phyloP scores from a whole-genome alignment of 2,113 vertebrate species.

The Myocastor coypus region DNA sequence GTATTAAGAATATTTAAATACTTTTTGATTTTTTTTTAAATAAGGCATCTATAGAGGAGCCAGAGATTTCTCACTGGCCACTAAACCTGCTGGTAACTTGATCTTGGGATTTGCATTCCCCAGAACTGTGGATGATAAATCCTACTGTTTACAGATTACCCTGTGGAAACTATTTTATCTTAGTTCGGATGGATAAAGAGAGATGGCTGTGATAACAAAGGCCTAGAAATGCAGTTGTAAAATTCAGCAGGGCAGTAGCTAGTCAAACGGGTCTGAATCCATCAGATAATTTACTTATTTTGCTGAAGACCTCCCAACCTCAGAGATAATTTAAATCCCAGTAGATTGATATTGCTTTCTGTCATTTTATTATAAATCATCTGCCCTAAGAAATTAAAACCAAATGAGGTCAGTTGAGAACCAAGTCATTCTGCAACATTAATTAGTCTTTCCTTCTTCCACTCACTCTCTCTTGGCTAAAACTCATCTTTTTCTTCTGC shows the following conservation, averaged over 20 bases:
- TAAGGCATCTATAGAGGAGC: background rate
- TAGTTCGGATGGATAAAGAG: background rate
- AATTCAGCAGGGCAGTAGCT: background rate
- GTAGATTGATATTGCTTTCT: background rate
- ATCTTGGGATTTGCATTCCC: background rate
- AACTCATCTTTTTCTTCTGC: background rate
- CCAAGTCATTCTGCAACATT: background rate
- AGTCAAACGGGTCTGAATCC: background rate
- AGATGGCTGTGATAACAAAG: background rate
- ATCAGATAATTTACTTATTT: background rate
- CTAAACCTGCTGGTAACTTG: background rate
- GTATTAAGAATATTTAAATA: no score
- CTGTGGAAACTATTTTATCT: background rate
- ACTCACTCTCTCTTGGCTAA: background rate
- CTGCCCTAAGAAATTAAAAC: background rate
- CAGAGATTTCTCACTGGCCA: background rate
- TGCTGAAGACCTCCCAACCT: background rate
- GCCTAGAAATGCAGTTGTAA: background rate
- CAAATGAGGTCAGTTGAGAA: background rate
- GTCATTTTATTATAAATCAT: background rate
- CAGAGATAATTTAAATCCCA: background rate
- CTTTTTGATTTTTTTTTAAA: no score
- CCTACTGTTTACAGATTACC: background rate
- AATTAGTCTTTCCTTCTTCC: background rate
- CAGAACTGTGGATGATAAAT: background rate